These are phyloP conservation scores for Macaria liturata DNA, from an alignment of 2,888 invertebrate species.

Conservation along the genomic window DNA sequence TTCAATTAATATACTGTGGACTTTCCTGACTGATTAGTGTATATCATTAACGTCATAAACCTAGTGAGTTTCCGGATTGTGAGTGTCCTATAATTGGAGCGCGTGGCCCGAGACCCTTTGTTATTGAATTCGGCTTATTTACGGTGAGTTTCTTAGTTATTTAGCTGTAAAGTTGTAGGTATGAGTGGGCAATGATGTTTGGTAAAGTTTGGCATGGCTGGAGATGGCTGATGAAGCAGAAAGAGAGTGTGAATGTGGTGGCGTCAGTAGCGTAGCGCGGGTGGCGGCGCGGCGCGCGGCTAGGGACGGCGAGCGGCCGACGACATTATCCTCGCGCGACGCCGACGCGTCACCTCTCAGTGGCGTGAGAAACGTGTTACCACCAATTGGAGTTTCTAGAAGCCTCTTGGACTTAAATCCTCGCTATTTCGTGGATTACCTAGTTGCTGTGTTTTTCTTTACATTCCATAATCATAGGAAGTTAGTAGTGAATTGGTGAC, in stretches of 20 bases:
- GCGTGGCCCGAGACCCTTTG: constrained; percentile 83
- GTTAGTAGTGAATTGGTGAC: constrained; percentile 1
- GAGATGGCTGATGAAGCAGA: constrained; percentile 13
- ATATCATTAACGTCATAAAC: constrained; percentile 58
- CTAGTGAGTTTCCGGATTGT: constrained; percentile 79
- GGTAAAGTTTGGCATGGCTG: constrained; percentile 33
- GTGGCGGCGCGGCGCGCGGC: constrained; percentile 48
- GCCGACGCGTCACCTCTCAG: constrained; percentile 71
- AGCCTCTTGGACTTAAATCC: constrained; percentile 38
- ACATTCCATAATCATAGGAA: constrained; percentile 17
- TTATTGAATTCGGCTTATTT: constrained; percentile 79
- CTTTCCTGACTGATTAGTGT: constrained; percentile 64
- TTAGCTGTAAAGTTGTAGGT: constrained; percentile 41
- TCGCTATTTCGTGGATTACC: constrained; percentile 2
- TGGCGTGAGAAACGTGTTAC: constrained; percentile 64
- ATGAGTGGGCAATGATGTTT: constrained; percentile 28
- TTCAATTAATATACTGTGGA: constrained; percentile 62
- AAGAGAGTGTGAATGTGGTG: constrained; percentile 49
- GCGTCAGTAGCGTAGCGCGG: constrained; percentile 68
- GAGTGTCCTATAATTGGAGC: constrained; percentile 81
- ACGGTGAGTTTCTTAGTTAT: constrained; percentile 69
- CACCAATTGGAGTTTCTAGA: constrained; percentile 63
- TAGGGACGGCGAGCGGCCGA: constrained; percentile 60
- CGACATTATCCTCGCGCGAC: constrained; percentile 66
- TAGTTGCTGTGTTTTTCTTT: constrained; percentile 16